Percentiles rank a stretch among this genome's conserved stretches.
These are phyloP conservation scores for Mesoclemmys tuberculata DNA, from an alignment of 2,113 vertebrate genomes.

Conservation along the genomic window DNA sequence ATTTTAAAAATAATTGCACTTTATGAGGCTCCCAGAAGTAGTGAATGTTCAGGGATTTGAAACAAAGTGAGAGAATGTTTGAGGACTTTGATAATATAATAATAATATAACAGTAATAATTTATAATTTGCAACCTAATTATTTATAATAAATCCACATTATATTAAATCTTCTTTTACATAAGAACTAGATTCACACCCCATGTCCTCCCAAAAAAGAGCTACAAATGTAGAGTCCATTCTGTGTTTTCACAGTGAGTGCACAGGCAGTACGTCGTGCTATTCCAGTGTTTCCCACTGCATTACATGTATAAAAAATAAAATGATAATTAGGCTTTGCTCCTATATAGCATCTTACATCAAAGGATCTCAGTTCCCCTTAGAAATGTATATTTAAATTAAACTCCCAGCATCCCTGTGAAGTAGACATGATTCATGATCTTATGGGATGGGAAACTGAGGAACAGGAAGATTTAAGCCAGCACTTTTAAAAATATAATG, in stretches of 20 bases:
- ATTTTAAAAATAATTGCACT: not conserved
- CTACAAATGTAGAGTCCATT: not conserved
- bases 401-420: not conserved
- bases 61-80: slow-evolving; percentile 27
- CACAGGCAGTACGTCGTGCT: not conserved
- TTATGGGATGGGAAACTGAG: slow-evolving; percentile 20
- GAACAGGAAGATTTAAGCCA: not conserved
- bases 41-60: slow-evolving; percentile 32
- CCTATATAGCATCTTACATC: not conserved
- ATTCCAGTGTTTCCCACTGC: not conserved
- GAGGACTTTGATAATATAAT: slow-evolving; percentile 28
- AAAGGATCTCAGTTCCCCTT: slow-evolving; percentile 18
- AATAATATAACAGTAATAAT: slow-evolving; percentile 49
- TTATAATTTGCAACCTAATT: slow-evolving; percentile 50
- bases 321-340: slow-evolving; percentile 16
- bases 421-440: not conserved
- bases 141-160: slow-evolving; percentile 42
- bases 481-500: not conserved
- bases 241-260: not conserved
- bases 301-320: not conserved
- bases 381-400: not conserved
- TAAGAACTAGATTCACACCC: not conserved
- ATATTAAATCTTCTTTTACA: slow-evolving; percentile 30
- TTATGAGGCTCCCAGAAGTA: not conserved
- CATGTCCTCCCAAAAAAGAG: not conserved